Conservation (phyloP, 2,797 vertebrate genomes). For the Periparus ater region DNA sequence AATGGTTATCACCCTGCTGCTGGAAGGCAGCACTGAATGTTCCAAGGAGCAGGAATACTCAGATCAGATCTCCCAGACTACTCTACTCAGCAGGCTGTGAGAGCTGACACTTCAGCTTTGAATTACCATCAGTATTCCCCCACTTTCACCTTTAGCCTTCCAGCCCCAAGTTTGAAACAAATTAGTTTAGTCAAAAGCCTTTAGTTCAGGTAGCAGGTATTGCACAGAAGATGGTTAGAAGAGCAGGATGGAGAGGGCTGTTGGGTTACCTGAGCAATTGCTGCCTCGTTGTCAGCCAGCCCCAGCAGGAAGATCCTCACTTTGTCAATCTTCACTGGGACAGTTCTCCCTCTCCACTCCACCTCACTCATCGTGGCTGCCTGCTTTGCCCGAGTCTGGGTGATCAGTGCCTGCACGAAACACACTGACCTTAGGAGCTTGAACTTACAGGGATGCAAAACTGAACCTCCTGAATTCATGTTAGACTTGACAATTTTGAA, state of each 20-base stretch:
- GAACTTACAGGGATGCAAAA: neutral
- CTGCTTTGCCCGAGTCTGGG: slow-evolving; percentile 96
- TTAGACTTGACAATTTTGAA: neutral
- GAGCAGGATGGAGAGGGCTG: neutral
- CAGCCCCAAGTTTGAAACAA: neutral
- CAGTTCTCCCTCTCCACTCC: slow-evolving; percentile 91
- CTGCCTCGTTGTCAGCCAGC: slow-evolving; percentile 92
- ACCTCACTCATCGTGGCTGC: slow-evolving; percentile 98
- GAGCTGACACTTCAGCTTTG: neutral
- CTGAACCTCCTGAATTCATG: neutral
- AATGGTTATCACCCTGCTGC: neutral
- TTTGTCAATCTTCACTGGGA: slow-evolving; percentile 96
- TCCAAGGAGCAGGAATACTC: neutral
- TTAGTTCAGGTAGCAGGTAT: neutral
- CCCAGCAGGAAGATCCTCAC: slow-evolving; percentile 94
- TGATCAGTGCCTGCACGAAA: slow-evolving; percentile 81
- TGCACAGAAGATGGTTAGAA: neutral
- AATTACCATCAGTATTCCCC: neutral
- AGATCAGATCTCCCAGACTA: neutral
- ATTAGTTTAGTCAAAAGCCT: neutral
- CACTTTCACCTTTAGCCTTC: neutral
- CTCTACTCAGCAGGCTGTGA: neutral
- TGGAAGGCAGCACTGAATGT: neutral
- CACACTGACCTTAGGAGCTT: neutral
- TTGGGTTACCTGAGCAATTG: slow-evolving; percentile 87